Base-by-base conservation (phyloP, 2,113 vertebrate species). In the Thinocorus orbignyianus region DNA sequence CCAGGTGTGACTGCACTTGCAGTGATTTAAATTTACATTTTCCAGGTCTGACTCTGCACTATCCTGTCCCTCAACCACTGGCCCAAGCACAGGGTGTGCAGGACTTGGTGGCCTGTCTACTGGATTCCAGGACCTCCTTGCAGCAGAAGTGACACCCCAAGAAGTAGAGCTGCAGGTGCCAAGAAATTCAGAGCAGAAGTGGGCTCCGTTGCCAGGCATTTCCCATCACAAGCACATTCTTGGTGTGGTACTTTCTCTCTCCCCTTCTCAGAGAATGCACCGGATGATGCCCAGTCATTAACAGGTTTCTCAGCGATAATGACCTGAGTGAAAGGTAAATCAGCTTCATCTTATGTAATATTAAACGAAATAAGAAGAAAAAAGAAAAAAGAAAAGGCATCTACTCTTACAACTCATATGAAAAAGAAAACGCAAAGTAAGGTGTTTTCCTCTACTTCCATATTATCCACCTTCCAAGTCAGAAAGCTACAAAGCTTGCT, bases 121-220 rank as follows among this genome's bases (percentile, higher is more conserved):
- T 10, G n/a, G 11, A 62, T 42, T 51, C 44, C 17, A 37, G 55
- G 42, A 31, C 26, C 24, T 46, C 51, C 44, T 7, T 28, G 42
- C 35, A 52, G 57, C 1, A 1, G 58, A 90, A 57, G n/a, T 55
- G n/a, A 48, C n/a, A 52, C 13, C 5, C 30, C 0, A 0, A 80
- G 42, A 71, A 73, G 61, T 8, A 31, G 28, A 28, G 54, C 55
- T 76, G n/a, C 22, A 54, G 72, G 20, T 11, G 15, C 24, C 31
- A 79, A 51, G 28, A 76, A 79, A 49, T 61, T 49, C 51, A 68
- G 44, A 66, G 41, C 18, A 86, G 18, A 77, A 58, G 6, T 7
- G 9, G 10, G 31, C 13, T 91, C 57, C 33, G 5, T 52, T 13
- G 10, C 64, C 18, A 17, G 8, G 30, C 0, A 0, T 17, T 42